Evolutionary conservation across 2,797 vertebrate species (phyloP), one percentile per base, ranked within the genome.

Genomic region (Percopsis omiscomaycus): DNA sequence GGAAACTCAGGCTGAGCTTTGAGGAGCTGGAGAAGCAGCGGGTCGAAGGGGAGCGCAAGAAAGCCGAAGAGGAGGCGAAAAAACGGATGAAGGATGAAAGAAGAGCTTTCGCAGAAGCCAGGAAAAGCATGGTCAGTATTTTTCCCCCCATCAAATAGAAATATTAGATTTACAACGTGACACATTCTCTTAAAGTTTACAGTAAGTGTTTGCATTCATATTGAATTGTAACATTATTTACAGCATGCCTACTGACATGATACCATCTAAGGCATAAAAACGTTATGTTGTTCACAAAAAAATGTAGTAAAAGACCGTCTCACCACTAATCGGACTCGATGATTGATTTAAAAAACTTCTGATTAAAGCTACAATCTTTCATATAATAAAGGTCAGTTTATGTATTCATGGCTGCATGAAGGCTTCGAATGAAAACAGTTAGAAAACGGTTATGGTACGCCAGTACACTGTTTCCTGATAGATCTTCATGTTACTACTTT

Each of bases 41-140:
- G 65, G 94, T 95, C 59, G 95, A 97, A 85, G 95, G 94, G 5
- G 94, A 93, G 69, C 95, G 94, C 67, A 95, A 92, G 73, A 95
- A 90, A 85, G 94, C 94, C 52, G 97, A 98, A 75, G 95, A 94
- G 54, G 97, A 95, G 72, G 91, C 95, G 61, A 94, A 94, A 74
- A 93, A 83, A 78, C 94, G 97, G 65, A 98, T 97, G 78, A 93
- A 95, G 81, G 96, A 98, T 68, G 98, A 99, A 85, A 97, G 94
- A 79, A 94, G 82, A 85, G 94, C 94, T 58, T 99, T 99, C 64
- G 96, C 97, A 8, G 95, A 98, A 88, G 98, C 98, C 53, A 95
- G 97, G 73, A 97, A 91, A 80, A 97, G 93, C 89, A 97, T 98
- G 96, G 98, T 98, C 77, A 87, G 30, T 80, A 64, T 61, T 4